Base-by-base conservation (phyloP, 2,113 vertebrate genomes). In the Cryptomyrus ogoouensis region DNA sequence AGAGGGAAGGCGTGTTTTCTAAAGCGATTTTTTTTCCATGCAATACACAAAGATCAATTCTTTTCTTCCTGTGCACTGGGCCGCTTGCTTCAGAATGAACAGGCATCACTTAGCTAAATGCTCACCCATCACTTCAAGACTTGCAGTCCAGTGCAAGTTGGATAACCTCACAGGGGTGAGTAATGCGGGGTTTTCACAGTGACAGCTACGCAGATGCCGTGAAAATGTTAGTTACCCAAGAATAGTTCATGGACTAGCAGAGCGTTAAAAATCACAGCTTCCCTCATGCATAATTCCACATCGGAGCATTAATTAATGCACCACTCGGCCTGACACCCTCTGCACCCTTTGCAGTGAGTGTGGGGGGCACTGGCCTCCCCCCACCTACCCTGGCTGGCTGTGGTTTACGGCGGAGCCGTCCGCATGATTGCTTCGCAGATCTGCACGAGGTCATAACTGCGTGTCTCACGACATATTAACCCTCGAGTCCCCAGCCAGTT, bases 261-360 rank as follows among this genome's bases (percentile, higher is more conserved):
- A 31, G 87, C 42, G 86, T 89, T 77, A 53, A 86, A 90, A 86
- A 53, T 89, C 74, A 87, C 80, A 66, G 66, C 86, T 80, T 21
- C 50, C 8, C 58, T 91, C 91, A 89, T 90, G 77, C 52, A 89
- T 90, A 88, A 88, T 89, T 91, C 91, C 88, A 90, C 89, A 90
- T 89, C 87, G 90, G 42, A 50, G 66, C 74, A 47, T 83, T 91
- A 91, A 92, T 91, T 89, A 89, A 87, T 42, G 53, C 87, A 44
- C 19, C 53, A 58, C 87, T 58, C 35, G 1, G 13, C 31, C 88
- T 9, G 15, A 35, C 85, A 87, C 31, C 27, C 10, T 53, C n/a
- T 21, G 85, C 19, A 44, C 80, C 42, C 39, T 44, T 15, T 39
- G 35, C 15, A 44, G 77, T 17, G 83, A 24, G 39, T 4, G 83